phyloP scores from a whole-genome alignment of 2,888 invertebrate species.

The Cephus spinipes region DNA sequence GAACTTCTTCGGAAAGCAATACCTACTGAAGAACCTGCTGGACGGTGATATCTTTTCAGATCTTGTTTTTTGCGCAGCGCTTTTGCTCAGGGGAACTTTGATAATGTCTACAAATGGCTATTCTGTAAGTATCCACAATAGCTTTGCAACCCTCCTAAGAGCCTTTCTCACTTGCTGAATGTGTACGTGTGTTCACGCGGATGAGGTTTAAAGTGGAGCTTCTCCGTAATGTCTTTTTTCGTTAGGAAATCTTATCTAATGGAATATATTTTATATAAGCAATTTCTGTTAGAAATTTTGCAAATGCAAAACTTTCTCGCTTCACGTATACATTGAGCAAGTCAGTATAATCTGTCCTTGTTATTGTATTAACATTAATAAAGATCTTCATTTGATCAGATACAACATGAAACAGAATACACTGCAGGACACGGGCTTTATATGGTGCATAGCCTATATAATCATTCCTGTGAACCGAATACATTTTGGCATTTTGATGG shows the following conservation, averaged over 20 bases:
- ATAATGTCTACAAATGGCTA: conserved; percentile 63
- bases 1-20: conserved; percentile 55
- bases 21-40: conserved; percentile 42
- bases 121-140: conserved; percentile 45
- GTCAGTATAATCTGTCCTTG: neutral
- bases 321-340: neutral
- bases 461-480: conserved; percentile 63
- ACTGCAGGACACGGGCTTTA: conserved; percentile 60
- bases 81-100: conserved; percentile 59
- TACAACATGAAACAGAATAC: conserved; percentile 55
- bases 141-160: no score
- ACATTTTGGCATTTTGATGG: conserved; percentile 62
- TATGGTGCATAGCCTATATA: conserved; percentile 56
- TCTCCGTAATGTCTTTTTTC: no score
- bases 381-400: conserved; percentile 33
- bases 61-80: conserved; percentile 53
- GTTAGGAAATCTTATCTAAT: no score
- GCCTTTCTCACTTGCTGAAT: no score
- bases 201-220: neutral
- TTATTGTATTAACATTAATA: no score
- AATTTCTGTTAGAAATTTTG: neutral
- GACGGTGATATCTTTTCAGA: conserved; percentile 44
- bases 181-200: neutral
- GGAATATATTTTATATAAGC: no score
- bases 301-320: neutral